Evolutionary conservation across 2,797 vertebrate genomes (phyloP).

Genomic region (Poeciliopsis turneri): DNA sequence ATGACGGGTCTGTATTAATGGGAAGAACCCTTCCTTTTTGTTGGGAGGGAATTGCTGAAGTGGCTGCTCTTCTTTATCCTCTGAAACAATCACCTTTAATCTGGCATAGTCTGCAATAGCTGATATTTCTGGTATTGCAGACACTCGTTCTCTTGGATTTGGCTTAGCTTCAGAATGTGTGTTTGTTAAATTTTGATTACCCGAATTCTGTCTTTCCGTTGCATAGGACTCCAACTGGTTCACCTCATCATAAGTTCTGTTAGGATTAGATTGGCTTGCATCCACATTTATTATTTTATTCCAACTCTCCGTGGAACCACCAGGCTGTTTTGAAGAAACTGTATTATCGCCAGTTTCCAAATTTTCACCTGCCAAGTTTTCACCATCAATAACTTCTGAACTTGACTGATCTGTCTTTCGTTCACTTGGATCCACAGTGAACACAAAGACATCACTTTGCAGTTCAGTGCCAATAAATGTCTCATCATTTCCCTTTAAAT

Average conservation of each 20-base stretch:
- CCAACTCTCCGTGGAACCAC: slow-evolving; percentile 32
- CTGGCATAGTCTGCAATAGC: slow-evolving; percentile 83
- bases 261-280: slow-evolving; percentile 33
- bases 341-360: slow-evolving; percentile 24
- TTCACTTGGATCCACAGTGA: slow-evolving; percentile 42
- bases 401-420: slow-evolving; percentile 40
- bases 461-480: slow-evolving; percentile 27
- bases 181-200: slow-evolving; percentile 26
- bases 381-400: slow-evolving; percentile 32
- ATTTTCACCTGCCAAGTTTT: slow-evolving; percentile 38
- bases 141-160: slow-evolving; percentile 59
- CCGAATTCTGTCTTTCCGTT: slow-evolving; percentile 48
- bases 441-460: slow-evolving; percentile 31
- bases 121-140: slow-evolving; percentile 78
- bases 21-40: slow-evolving; percentile 78
- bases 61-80: slow-evolving; percentile 55
- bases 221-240: slow-evolving; percentile 29
- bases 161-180: slow-evolving; percentile 57
- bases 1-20: slow-evolving; percentile 71
- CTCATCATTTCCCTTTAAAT: slow-evolving; percentile 31
- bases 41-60: slow-evolving; percentile 69
- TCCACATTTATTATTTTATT: slow-evolving; percentile 37
- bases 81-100: slow-evolving; percentile 81
- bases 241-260: slow-evolving; percentile 43
- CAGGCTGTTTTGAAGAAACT: slow-evolving; percentile 33